Base-by-base conservation (phyloP, 2,888 invertebrate species). In the Acholoe squamosa region DNA sequence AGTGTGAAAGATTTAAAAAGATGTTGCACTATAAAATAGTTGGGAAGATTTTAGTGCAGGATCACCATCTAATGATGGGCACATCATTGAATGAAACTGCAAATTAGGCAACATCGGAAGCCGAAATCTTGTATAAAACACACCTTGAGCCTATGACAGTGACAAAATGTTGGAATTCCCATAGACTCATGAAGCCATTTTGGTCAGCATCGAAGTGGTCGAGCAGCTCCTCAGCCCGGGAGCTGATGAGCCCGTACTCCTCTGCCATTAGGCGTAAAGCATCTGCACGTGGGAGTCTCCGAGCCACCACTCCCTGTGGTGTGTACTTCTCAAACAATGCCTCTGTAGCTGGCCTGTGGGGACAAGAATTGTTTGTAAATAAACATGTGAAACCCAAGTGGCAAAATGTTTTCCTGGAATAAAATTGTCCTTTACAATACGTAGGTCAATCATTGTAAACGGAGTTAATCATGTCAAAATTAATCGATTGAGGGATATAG, bases 141-240 rank as follows among this genome's bases (percentile, higher is more conserved):
- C 34, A 94, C 94, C 93, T 92, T 34, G 92, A 89, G 0, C 94
- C 94, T 43, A 94, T 93, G 14, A 93, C 92, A 28, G 89, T 92
- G 91, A 93, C 94, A 91, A 94, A 94, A 89, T 94, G 94, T 71
- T 94, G 92, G 91, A 94, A 94, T 92, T 94, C 94, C 94, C 94
- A 94, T n/a, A 94, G 92, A 71, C 94, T 94, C 31, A 94, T 93
- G 22, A 92, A 92, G 71, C 92, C 92, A 88, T 94, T 94, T 25
- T 92, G 84, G 91, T 94, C 94, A 51, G 93, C 93, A 90, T 94
- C 94, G 90, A 94, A 94, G 76, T 94, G 93, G 31, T 94, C 93
- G 89, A 94, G 94, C 92, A 94, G 93, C 80, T 93, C 91, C 43
- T 93, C 92, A 0, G 94, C 94, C 90, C 93, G 92, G 12, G 91